Percentiles rank a stretch among this genome's conserved stretches.
Evolutionary conservation across 2,888 invertebrate genomes (phyloP).

Genomic region (Gryllus longicercus): DNA sequence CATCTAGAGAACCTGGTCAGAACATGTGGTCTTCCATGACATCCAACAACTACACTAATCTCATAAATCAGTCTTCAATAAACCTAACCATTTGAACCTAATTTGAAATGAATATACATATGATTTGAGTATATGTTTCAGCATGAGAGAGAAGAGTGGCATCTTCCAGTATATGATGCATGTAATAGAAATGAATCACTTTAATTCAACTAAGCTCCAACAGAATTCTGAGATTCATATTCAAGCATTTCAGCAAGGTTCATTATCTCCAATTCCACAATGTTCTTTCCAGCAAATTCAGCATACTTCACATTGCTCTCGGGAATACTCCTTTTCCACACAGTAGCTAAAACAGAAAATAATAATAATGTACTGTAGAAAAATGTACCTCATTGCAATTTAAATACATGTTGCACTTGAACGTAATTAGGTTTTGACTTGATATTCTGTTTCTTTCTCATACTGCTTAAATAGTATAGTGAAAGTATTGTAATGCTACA

Average conservation of each 20-base stretch:
- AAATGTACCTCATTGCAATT: neutral
- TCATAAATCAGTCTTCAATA: slow-evolving; percentile 18
- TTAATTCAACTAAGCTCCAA: neutral
- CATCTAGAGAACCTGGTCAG: neutral
- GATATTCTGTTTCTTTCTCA: no score
- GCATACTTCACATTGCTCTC: slow-evolving; percentile 60
- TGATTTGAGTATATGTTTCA: neutral
- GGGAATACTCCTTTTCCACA: slow-evolving; percentile 57
- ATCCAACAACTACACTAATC: neutral
- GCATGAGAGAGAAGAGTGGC: neutral
- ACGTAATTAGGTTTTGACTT: neutral
- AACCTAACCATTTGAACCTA: neutral
- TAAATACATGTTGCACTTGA: neutral
- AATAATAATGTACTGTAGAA: neutral
- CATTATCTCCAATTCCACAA: slow-evolving; percentile 69
- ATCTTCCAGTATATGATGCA: neutral
- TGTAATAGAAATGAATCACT: neutral
- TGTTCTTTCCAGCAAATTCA: slow-evolving; percentile 71
- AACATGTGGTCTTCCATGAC: neutral
- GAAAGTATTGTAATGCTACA: no score
- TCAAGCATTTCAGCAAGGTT: slow-evolving; percentile 51
- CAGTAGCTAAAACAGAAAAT: slow-evolving; percentile 48
- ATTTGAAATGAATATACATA: neutral
- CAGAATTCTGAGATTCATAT: neutral
- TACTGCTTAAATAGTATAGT: no score